Percentiles rank a stretch among this genome's conserved stretches.
Conservation (phyloP, 2,113 vertebrate species). For the Pseudorectes ferrugineus region DNA sequence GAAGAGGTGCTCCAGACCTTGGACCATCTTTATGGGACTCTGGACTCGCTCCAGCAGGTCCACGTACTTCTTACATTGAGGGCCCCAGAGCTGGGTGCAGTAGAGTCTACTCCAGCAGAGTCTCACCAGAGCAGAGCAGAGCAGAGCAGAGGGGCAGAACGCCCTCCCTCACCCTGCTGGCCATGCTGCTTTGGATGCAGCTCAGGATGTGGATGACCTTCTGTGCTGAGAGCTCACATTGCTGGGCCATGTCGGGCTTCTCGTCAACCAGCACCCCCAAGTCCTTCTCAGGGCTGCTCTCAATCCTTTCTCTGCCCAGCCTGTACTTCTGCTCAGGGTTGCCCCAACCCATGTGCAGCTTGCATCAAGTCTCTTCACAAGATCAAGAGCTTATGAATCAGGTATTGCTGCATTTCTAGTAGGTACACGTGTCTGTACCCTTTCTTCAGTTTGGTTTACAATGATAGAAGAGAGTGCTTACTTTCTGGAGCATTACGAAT, state of each 20-base stretch:
- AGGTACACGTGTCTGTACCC: fast-evolving
- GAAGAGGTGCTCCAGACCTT: too few relatives aligned
- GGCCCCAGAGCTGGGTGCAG: neutral
- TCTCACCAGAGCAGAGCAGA: neutral
- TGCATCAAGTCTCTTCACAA: neutral
- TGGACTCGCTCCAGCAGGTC: neutral
- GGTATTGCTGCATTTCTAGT: fast-evolving
- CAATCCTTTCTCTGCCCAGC: neutral
- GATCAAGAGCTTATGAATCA: neutral
- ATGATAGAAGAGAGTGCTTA: neutral
- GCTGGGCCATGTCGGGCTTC: neutral
- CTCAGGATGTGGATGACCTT: neutral
- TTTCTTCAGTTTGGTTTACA: neutral
- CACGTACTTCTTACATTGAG: too few relatives aligned
- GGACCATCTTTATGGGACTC: too few relatives aligned
- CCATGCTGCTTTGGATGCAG: neutral
- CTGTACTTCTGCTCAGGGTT: neutral
- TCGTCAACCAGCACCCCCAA: neutral
- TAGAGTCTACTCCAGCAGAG: neutral
- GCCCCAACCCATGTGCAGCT: neutral
- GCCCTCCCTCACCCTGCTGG: neutral
- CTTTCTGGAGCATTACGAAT: neutral
- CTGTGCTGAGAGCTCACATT: neutral
- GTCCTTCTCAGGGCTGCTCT: neutral
- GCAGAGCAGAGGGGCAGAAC: neutral